Evolutionary conservation across 2,888 invertebrate genomes (phyloP), one percentile per base, ranked within the genome.

Genomic region (Caenorhabditis auriculariae): DNA sequence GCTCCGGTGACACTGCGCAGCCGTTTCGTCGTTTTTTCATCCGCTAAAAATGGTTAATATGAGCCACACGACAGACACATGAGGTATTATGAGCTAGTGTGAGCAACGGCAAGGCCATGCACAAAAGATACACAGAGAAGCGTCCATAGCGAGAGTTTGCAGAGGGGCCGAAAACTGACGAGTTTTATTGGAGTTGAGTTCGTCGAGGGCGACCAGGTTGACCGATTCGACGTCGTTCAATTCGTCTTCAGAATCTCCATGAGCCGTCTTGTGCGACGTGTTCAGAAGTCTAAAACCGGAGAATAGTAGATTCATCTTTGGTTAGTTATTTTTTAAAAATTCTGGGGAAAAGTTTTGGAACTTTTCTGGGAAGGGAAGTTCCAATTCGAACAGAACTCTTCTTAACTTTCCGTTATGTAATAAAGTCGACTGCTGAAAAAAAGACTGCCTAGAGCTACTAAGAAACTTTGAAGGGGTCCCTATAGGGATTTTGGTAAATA

Each of bases 291-390:
- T 66, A 47, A 43, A 58, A 48, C 9, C 93, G 93, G n/a, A n/a
- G 0, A 91, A 91, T 9, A 91, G 91, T 57, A 91, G 83, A n/a
- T 35, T 9, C 9, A 35, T 35, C 35, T 9, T 12, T 35, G 9
- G 9, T 35, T 35, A 35, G 35, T 35, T 35, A 35, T n/a, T 35
- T 35, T 35, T 9, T 35, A 12, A 9, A 9, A 12, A 35, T n/a
- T 35, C n/a, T n/a, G 35, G 12, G 35, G n/a, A n/a, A n/a, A n/a
- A n/a, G n/a, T n/a, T n/a, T n/a, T n/a, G n/a, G n/a, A n/a, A n/a
- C n/a, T n/a, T n/a, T n/a, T n/a, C n/a, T n/a, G n/a, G n/a, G n/a
- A n/a, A n/a, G n/a, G n/a, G n/a, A n/a, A n/a, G n/a, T n/a, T n/a
- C n/a, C n/a, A n/a, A n/a, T n/a, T n/a, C n/a, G n/a, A n/a, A n/a